Evolutionary conservation across 2,797 vertebrate genomes (phyloP).

Genomic region (Myripristis murdjan): DNA sequence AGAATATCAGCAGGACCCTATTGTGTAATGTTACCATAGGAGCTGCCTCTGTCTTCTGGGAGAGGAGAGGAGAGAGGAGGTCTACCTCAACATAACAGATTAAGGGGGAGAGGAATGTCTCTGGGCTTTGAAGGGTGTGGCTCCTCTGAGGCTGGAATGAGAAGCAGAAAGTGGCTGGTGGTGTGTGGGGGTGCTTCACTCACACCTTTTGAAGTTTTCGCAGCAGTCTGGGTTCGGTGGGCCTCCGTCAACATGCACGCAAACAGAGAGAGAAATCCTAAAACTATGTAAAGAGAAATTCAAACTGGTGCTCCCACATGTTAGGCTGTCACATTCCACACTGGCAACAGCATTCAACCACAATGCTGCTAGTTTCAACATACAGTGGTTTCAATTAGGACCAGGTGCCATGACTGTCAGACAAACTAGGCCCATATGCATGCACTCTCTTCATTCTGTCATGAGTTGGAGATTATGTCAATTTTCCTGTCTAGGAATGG

Average conservation of each 20-base stretch:
- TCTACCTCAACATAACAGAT: slow-evolving; percentile 58
- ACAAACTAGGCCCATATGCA: background rate
- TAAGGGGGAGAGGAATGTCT: slow-evolving; percentile 60
- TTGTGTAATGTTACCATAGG: slow-evolving; percentile 49
- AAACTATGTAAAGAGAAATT: background rate
- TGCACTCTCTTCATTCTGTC: background rate
- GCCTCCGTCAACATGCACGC: background rate
- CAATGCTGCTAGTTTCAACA: slow-evolving; percentile 26
- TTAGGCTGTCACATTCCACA: background rate
- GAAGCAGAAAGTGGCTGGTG: background rate
- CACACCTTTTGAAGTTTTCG: background rate
- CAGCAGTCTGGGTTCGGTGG: background rate
- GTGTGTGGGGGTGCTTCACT: background rate
- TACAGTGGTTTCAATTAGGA: slow-evolving; percentile 1
- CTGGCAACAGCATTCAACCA: background rate
- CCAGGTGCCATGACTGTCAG: slow-evolving; percentile 21
- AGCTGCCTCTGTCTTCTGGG: slow-evolving; percentile 38
- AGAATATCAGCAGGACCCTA: slow-evolving; percentile 36
- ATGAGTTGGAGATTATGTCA: background rate
- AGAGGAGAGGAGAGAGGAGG: slow-evolving; percentile 1
- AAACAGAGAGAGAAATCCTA: background rate
- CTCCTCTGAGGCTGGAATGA: slow-evolving; percentile 27
- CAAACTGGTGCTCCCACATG: background rate
- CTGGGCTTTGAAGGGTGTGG: slow-evolving; percentile 70
- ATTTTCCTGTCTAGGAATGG: no score